Conservation (phyloP, 2,797 vertebrate genomes). For the Characodon lateralis region DNA sequence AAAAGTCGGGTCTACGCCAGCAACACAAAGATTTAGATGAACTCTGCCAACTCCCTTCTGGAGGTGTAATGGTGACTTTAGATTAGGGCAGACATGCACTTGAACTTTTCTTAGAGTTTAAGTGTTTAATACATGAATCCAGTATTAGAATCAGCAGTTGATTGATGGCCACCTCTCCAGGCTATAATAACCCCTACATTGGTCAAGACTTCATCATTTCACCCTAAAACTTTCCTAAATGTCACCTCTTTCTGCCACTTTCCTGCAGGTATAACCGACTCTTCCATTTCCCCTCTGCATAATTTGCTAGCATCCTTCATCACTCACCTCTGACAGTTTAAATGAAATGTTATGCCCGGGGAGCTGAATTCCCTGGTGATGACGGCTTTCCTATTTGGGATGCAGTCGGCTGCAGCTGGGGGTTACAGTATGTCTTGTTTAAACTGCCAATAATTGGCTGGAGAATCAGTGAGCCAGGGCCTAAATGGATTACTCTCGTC, state of each 20-base stretch:
- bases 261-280: constrained; percentile 38
- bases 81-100: not conserved
- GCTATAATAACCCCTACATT: not conserved
- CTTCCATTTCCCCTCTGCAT: constrained; percentile 35
- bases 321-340: constrained; percentile 75
- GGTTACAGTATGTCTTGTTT: constrained; percentile 54
- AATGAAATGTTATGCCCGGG: constrained; percentile 68
- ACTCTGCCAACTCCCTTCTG: too few species aligned
- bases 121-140: not conserved
- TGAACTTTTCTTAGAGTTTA: not conserved
- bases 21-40: too few species aligned
- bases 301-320: constrained; percentile 61
- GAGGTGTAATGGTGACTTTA: too few species aligned
- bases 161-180: not conserved
- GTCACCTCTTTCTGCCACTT: constrained; percentile 26
- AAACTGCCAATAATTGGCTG: constrained; percentile 71
- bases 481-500: constrained; percentile 72
- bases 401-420: constrained; percentile 47
- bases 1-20: too few species aligned
- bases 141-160: not conserved
- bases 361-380: constrained; percentile 52
- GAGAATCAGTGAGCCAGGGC: constrained; percentile 62
- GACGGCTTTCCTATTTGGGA: constrained; percentile 46
- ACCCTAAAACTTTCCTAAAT: constrained; percentile 2
- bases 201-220: constrained; percentile 6